Conservation (phyloP, 2,113 vertebrate species). For the Arenaria interpres region DNA sequence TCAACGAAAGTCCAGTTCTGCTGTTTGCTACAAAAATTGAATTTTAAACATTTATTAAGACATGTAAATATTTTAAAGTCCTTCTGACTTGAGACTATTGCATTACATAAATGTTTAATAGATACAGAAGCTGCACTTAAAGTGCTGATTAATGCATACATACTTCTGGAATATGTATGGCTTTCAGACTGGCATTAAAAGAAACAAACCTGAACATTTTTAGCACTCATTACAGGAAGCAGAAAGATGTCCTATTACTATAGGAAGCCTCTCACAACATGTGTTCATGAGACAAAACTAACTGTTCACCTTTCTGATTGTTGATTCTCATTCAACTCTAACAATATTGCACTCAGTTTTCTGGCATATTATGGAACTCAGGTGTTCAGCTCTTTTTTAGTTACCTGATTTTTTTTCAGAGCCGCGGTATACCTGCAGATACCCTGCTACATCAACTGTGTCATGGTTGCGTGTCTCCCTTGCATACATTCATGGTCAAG, state of each 20-base stretch:
- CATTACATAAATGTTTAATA: constrained; percentile 29
- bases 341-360: neutral
- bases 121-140: neutral
- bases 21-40: neutral
- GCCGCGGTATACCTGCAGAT: neutral
- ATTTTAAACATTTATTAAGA: constrained; percentile 39
- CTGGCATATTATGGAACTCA: neutral
- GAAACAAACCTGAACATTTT: neutral
- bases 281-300: neutral
- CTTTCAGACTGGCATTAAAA: neutral
- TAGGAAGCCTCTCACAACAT: neutral
- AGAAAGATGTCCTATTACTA: neutral
- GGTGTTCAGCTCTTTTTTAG: neutral
- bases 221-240: neutral
- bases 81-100: neutral
- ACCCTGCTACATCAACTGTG: neutral
- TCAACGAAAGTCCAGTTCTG: neutral
- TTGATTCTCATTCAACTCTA: neutral
- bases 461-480: neutral
- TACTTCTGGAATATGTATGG: neutral
- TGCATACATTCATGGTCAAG: neutral
- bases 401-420: neutral
- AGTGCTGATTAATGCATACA: neutral
- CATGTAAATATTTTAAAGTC: constrained; percentile 37
- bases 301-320: neutral